Base-by-base conservation (phyloP, 2,113 vertebrate species). In the Chionomys nivalis region DNA sequence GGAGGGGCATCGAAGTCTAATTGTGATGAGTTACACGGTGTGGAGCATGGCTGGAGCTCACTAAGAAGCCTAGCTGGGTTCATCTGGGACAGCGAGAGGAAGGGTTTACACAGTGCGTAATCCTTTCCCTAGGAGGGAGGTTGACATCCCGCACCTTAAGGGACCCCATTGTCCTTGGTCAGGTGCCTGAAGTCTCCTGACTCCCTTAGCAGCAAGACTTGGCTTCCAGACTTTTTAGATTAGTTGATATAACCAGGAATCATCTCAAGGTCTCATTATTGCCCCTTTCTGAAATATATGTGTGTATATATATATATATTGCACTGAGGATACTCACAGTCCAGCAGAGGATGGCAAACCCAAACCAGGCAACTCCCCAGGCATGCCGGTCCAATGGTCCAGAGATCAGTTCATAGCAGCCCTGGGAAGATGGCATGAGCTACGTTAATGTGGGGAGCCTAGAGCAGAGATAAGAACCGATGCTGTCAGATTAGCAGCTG, bases 291-390 rank as follows among this genome's bases (percentile, higher is more conserved):
- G 92, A 93, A 81, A 78, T 81, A 21, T 21, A 52, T 52, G 0
- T 52, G 2, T 52, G 1, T 49, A 12, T 44, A 4, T 44, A 44
- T 44, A 4, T 44, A 44, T 44, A n/a, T n/a, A n/a, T n/a, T n/a
- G n/a, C n/a, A n/a, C n/a, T 63, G 78, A 73, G 82, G 90, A 78
- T 98, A 99, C 99, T 99, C 95, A 99, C 99, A 83, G 98, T 98
- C 98, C 98, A 99, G 97, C 99, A 99, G 88, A 99, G 98, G 97
- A 99, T 99, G 97, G 99, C 98, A 98, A 99, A 99, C 76, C 99
- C 99, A 98, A 99, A 99, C 99, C 99, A 99, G 89, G 99, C 98
- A 91, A 99, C 98, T 7, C 99, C 99, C 98, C 98, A 98, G 88
- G 98, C 98, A 0, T 99, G 98, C 68, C 97, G 96, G 42, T 98